Evolutionary conservation across 2,797 vertebrate genomes (phyloP).

Genomic region (Anguilla marmorata): DNA sequence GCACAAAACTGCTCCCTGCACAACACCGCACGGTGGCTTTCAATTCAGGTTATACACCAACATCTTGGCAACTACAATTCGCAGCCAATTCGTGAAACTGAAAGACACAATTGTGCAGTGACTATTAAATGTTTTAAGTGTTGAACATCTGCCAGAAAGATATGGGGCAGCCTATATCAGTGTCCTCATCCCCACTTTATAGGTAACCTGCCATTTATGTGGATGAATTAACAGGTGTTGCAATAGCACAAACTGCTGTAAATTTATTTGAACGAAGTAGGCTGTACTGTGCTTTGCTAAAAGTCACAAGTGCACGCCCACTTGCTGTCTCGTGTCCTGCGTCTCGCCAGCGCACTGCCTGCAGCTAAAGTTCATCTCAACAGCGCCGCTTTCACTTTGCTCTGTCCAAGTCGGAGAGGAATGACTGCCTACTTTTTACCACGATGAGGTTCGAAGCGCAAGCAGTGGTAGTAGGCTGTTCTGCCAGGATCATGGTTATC

Average conservation of each 20-base stretch:
- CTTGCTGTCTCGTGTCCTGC: neutral
- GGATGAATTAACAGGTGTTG: neutral
- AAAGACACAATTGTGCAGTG: neutral
- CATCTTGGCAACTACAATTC: neutral
- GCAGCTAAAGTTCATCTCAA: neutral
- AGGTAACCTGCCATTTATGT: neutral
- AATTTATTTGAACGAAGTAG: neutral
- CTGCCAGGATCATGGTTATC: neutral
- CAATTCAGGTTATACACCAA: neutral
- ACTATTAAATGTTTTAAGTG: neutral
- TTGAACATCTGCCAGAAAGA: neutral
- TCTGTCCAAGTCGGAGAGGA: neutral
- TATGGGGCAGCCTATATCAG: neutral
- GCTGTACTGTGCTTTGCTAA: neutral
- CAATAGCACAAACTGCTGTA: neutral
- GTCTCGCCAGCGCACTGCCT: neutral
- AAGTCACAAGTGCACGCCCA: neutral
- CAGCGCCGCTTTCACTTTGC: constrained; percentile 5
- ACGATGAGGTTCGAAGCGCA: neutral
- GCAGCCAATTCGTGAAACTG: neutral
- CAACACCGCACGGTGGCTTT: neutral
- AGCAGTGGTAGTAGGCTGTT: neutral
- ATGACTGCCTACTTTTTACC: neutral
- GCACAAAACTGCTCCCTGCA: neutral
- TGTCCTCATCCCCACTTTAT: neutral